Evolutionary conservation across 2,888 invertebrate species (phyloP), one percentile per base, ranked within the genome.

Genomic region (Lithodes maja): DNA sequence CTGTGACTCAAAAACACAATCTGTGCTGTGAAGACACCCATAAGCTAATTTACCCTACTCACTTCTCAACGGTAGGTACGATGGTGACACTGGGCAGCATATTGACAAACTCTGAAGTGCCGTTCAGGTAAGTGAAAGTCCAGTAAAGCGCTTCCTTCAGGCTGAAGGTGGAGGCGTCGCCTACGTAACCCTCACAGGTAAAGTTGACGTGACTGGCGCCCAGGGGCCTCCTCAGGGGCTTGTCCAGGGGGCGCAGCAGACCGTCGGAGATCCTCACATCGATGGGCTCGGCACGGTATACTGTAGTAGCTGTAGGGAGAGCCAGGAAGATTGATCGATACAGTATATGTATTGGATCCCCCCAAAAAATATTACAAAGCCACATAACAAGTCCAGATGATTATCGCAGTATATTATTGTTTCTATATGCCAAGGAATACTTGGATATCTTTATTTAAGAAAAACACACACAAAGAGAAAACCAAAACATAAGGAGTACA

Each of bases 111-210:
- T 52, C 0, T 2, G 53, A 2, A 74, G 52, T n/a, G 74, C 83
- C 83, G n/a, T 83, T 83, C 2, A n/a, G n/a, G 17, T 17, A n/a
- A 17, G 9, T 3, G 53, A 49, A 50, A 0, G 7, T 53, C 83
- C 83, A 83, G 53, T 7, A 7, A 9, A 74, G 2, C n/a, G 83
- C 53, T 7, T 2, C 2, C 17, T 9, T 5, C n/a, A 15, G 7
- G 9, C 52, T 1, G 9, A 9, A 61, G 15, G 68, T 2, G 33
- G 33, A 33, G 9, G 33, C 1, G 12, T 12, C 15, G 1, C 83
- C 83, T 2, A 83, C 52, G 54, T 71, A 83, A 50, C 50, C 83
- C 74, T 54, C 54, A 54, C 83, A 83, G 71, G 52, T 17, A 49
- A 83, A 75, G 71, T n/a, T 74, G n/a, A 74, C 83, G 9, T 83